phyloP scores from a whole-genome alignment of 2,888 invertebrate genomes.

The Troilus luridus region DNA sequence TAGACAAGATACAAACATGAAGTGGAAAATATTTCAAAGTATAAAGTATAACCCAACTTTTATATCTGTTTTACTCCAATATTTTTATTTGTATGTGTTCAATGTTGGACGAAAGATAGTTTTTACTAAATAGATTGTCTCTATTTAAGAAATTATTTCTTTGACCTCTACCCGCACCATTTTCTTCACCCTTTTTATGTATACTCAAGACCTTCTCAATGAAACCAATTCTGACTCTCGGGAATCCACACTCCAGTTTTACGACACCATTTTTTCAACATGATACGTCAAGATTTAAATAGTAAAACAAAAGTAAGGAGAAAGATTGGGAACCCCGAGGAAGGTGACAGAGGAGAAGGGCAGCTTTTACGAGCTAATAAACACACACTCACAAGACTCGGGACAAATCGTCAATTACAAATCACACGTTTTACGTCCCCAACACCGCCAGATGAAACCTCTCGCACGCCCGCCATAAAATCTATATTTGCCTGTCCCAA shows the following conservation, averaged over 20 bases:
- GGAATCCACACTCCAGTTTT: neutral
- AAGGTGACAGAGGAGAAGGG: neutral
- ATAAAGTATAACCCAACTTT: too few relatives aligned
- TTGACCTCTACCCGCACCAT: neutral
- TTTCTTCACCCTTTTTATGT: neutral
- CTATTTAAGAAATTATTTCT: too few relatives aligned
- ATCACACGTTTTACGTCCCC: constrained; percentile 52
- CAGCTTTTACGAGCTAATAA: constrained; percentile 53
- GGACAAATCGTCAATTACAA: constrained; percentile 57
- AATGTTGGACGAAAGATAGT: too few relatives aligned
- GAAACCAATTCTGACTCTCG: neutral
- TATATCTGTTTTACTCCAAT: too few relatives aligned
- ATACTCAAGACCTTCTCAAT: neutral
- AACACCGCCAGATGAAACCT: constrained; percentile 13
- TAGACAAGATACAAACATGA: too few relatives aligned
- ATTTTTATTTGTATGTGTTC: too few relatives aligned
- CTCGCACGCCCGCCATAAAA: constrained; percentile 47
- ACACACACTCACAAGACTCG: constrained; percentile 17
- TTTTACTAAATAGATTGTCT: too few relatives aligned
- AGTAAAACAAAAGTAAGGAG: neutral
- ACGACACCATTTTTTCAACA: neutral
- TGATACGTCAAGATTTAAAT: neutral
- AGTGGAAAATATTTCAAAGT: too few relatives aligned
- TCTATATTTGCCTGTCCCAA: constrained; percentile 52
- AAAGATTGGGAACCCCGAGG: neutral